Evolutionary conservation across 2,797 vertebrate species (phyloP), one percentile per base, ranked within the genome.

Genomic region (Nasua narica): DNA sequence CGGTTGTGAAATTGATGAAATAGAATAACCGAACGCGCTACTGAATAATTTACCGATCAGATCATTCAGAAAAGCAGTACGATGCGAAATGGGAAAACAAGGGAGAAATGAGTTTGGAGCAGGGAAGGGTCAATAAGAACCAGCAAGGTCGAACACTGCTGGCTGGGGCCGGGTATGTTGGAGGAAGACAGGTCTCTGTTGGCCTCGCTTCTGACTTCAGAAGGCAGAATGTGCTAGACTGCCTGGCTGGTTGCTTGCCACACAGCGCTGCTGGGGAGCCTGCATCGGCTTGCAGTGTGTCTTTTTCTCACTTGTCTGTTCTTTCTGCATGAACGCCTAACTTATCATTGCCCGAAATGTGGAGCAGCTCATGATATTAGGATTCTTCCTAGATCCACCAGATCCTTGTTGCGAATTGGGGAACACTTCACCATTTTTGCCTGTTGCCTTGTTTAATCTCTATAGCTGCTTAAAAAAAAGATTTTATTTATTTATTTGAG

Each of bases 1-100:
- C 15, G 23, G 86, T 86, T 97, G 87, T 77, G 92, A 97, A 90
- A 85, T 7, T 67, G 97, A 96, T 96, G 94, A 97, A 37, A 93
- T 56, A 90, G 96, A 98, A 97, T 97, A 72, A 96, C 95, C 96
- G 60, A 95, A 83, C 92, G 88, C 74, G 83, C 97, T 95, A 43
- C 76, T 97, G 74, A 97, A 97, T 97, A 96, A 98, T 96, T 97
- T 84, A 98, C 69, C 37, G 77, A 60, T 15, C 81, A 76, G 58
- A 86, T 77, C 81, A 96, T 95, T 87, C 35, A 72, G 40, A 86
- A 95, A 92, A 95, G 52, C 50, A 76, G 40, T 52, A 77, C 60
- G 50, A 52, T n/a, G 32, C 84, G 87, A 89, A 96, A 89, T 69
- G 76, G 69, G 65, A 29, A 91, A 83, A 48, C 35, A 4, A 16